Evolutionary conservation across 92 coral and sea anemone genomes (phyloP).

Genomic region (Palythoa grandis): DNA sequence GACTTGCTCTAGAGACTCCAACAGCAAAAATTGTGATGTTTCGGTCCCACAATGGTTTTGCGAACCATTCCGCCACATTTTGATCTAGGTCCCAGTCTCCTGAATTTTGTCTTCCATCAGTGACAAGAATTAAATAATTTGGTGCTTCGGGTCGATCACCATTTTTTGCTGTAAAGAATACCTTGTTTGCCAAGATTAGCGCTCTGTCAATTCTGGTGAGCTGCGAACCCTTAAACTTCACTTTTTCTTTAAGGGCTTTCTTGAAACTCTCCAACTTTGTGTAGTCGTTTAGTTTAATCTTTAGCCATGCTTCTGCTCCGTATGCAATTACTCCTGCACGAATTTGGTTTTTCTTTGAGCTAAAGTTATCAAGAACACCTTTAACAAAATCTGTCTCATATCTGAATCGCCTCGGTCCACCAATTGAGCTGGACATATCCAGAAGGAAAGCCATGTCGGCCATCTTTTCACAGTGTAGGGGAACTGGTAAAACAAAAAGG

Average conservation of each 20-base stretch:
- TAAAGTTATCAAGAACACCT: constrained; percentile 22
- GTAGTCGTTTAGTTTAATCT: constrained; percentile 24
- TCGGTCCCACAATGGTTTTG: constrained; percentile 30
- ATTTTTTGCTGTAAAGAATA: constrained; percentile 17
- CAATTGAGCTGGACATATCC: constrained; percentile 44
- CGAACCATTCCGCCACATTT: background rate
- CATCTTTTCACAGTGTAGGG: constrained; percentile 28
- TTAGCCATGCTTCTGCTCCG: constrained; percentile 10
- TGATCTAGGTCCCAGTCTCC: background rate
- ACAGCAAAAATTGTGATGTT: constrained; percentile 40
- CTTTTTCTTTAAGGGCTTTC: background rate
- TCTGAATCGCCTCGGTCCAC: background rate
- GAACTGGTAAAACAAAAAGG: constrained; percentile 4
- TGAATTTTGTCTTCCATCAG: constrained; percentile 44
- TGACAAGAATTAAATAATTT: constrained; percentile 31
- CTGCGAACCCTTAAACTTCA: constrained; percentile 15
- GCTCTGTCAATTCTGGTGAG: constrained; percentile 28
- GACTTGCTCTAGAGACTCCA: constrained; percentile 14
- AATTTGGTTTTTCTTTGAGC: constrained; percentile 3
- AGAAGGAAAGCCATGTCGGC: constrained; percentile 33
- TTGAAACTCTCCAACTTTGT: constrained; percentile 11
- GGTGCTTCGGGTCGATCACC: constrained; percentile 31
- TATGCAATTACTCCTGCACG: constrained; percentile 28
- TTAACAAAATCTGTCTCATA: constrained; percentile 31
- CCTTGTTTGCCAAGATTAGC: background rate